These are phyloP conservation scores for Falco concolor DNA, from an alignment of 2,797 vertebrate genomes.

Conservation along the genomic window DNA sequence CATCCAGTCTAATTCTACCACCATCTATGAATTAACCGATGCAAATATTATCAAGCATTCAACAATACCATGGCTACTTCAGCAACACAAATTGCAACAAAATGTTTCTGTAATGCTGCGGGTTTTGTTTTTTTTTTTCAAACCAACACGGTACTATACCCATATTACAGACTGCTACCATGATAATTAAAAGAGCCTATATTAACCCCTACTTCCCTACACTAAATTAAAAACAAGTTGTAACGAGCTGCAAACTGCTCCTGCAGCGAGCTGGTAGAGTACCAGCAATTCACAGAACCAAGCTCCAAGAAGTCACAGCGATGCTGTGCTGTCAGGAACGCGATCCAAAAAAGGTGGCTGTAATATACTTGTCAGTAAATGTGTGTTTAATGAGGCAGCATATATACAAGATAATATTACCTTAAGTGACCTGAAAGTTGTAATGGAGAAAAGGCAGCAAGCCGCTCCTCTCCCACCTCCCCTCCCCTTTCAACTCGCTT, in stretches of 20 bases:
- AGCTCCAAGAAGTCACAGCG: background rate
- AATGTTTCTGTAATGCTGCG: background rate
- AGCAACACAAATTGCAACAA: background rate
- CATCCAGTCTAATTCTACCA: background rate
- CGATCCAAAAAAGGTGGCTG: background rate
- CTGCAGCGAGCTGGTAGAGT: background rate
- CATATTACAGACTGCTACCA: background rate
- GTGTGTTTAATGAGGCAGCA: background rate
- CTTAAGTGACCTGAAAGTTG: constrained; percentile 16
- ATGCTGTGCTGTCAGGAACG: background rate
- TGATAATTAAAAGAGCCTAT: background rate
- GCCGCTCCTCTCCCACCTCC: background rate
- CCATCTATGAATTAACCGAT: background rate
- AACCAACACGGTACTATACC: background rate
- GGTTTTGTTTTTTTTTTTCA: background rate
- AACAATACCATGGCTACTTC: background rate
- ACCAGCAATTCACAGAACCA: background rate
- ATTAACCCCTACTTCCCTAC: background rate
- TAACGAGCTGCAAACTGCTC: background rate
- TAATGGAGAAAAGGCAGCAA: background rate
- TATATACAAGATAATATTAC: background rate
- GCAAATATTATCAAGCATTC: background rate
- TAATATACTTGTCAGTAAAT: background rate
- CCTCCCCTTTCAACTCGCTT: background rate
- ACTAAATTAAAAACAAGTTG: background rate